These are phyloP conservation scores for Microcebus tavaratra DNA, from an alignment of 2,113 vertebrate species.

Conservation along the genomic window DNA sequence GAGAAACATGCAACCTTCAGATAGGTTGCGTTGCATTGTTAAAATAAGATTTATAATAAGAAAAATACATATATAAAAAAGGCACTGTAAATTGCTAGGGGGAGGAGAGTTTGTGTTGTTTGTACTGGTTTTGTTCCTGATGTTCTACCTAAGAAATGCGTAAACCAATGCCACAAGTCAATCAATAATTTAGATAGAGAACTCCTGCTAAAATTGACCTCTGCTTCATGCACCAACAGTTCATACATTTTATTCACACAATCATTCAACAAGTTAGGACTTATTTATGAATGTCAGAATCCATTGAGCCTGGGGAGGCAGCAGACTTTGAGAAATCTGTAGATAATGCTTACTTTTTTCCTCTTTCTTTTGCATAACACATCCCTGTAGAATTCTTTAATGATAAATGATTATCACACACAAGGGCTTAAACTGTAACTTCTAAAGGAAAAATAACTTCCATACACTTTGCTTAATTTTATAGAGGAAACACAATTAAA, in stretches of 20 bases:
- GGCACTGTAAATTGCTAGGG: background rate
- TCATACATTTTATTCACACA: background rate
- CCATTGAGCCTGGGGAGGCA: background rate
- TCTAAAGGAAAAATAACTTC: background rate
- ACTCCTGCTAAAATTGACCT: background rate
- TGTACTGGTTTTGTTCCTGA: background rate
- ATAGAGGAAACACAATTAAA: background rate
- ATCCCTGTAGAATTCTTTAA: background rate
- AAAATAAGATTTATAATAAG: background rate
- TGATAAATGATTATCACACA: background rate
- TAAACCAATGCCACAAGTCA: background rate
- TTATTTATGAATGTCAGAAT: conserved; percentile 1
- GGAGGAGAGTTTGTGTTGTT: background rate
- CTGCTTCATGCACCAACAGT: background rate
- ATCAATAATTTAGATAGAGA: background rate
- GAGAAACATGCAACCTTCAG: background rate
- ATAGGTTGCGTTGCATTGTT: background rate
- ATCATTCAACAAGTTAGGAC: background rate
- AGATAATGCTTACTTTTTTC: too few relatives aligned
- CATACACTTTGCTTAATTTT: background rate
- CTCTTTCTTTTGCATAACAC: background rate
- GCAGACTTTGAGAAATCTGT: background rate
- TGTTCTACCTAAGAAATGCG: background rate
- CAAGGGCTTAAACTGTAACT: background rate
- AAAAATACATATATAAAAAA: background rate